Evolutionary conservation across 2,113 vertebrate genomes (phyloP), one percentile per base, ranked within the genome.

Genomic region (Gasterosteus aculeatus): DNA sequence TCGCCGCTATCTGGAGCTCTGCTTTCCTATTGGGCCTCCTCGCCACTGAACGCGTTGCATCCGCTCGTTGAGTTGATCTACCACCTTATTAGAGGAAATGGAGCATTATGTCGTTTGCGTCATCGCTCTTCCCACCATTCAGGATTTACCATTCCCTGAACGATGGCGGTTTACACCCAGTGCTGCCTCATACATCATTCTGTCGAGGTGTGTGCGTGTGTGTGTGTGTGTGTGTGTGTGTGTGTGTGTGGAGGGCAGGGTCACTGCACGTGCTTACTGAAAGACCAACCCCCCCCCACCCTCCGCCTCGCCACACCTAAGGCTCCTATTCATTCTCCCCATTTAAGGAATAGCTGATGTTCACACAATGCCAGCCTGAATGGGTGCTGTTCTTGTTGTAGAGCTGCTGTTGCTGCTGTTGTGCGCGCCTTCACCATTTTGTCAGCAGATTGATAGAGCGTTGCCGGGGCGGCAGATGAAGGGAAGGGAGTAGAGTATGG

Each of bases 131-230:
- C 92, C 81, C 60, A 51, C 75, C 65, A 38, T 66, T 87, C 91
- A 91, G 90, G 92, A 95, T 95, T 96, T 94, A 95, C 72, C 91
- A 92, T 89, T 90, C 77, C 54, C 78, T 85, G 80, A 95, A 92
- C 92, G 93, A 94, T 94, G 92, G 94, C 93, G 80, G 84, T 77
- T 87, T 85, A 44, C 93, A 93, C 82, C 90, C 93, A 75, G 70
- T 16, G 16, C 31, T 91, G 92, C 87, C 92, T 94, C 91, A 92
- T 93, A 95, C 93, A 91, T 93, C 87, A 88, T 83, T 68, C 77
- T 87, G 75, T 75, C 49, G n/a, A 69, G 63, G 69, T n/a, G 75
- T 31, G 72, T 62, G 63, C 31, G 54, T 59, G 56, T 58, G 54
- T 59, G 57, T 35, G 47, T 59, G 41, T 58, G 53, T 57, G 51